Evolutionary conservation across 2,888 invertebrate genomes (phyloP).

Genomic region (Tigriopus californicus): DNA sequence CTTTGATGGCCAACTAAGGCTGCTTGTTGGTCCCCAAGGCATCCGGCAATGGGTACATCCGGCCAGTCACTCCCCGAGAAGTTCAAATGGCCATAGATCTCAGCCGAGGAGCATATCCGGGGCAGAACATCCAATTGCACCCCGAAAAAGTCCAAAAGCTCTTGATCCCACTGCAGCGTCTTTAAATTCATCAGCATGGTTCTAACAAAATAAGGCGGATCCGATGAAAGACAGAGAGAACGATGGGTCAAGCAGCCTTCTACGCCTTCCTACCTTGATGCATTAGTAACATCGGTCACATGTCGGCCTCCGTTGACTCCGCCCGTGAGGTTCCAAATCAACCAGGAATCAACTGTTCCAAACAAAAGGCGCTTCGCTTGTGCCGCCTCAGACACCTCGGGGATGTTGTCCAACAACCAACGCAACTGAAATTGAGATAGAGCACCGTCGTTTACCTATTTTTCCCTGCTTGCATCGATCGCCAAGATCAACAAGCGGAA

Average conservation of each 20-base stretch:
- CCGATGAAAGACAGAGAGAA: too few relatives aligned
- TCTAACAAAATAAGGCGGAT: slow-evolving; percentile 28
- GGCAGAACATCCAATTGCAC: slow-evolving; percentile 60
- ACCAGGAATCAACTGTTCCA: slow-evolving; percentile 91
- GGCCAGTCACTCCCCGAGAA: slow-evolving; percentile 41
- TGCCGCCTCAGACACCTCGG: slow-evolving; percentile 52
- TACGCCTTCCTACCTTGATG: slow-evolving; percentile 39
- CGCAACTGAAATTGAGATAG: slow-evolving; percentile 29
- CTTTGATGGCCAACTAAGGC: slow-evolving; percentile 82
- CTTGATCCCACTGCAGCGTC: slow-evolving; percentile 66
- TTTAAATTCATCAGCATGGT: slow-evolving; percentile 81
- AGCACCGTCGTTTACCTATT: neutral
- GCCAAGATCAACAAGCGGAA: slow-evolving; percentile 22
- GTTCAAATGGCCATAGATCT: slow-evolving; percentile 58
- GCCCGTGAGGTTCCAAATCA: slow-evolving; percentile 47
- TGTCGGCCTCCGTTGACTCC: slow-evolving; percentile 42
- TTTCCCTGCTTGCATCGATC: too few relatives aligned
- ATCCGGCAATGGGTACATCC: slow-evolving; percentile 69
- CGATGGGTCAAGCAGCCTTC: too few relatives aligned
- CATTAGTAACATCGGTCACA: slow-evolving; percentile 85
- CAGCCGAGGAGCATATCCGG: slow-evolving; percentile 63
- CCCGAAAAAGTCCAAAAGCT: slow-evolving; percentile 61
- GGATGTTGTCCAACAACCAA: slow-evolving; percentile 80
- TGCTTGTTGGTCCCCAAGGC: slow-evolving; percentile 89
- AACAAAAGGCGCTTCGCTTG: slow-evolving; percentile 55